Evolutionary conservation across 2,797 vertebrate genomes (phyloP).

Genomic region (Lutjanus argentimaculatus): DNA sequence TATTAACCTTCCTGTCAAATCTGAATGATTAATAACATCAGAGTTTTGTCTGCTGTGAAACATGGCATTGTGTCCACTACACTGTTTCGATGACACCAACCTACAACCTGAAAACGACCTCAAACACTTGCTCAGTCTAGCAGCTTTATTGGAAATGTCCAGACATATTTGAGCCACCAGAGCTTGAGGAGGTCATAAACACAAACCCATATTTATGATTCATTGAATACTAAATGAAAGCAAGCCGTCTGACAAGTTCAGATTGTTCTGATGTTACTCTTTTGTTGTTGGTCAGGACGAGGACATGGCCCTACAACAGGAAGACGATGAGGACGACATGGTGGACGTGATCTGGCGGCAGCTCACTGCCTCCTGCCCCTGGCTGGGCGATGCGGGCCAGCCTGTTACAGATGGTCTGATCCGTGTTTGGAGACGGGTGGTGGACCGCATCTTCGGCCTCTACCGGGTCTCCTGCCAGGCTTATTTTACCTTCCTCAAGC

Average conservation of each 20-base stretch:
- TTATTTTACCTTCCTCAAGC: conserved; percentile 98
- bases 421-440: conserved; percentile 95
- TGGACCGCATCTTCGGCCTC: conserved; percentile 96
- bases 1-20: too few relatives aligned
- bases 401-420: conserved; percentile 94
- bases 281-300: conserved; percentile 89
- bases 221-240: background rate
- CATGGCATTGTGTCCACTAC: too few relatives aligned
- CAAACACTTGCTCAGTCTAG: too few relatives aligned
- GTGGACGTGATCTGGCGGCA: conserved; percentile 98
- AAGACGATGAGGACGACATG: conserved; percentile 96
- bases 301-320: conserved; percentile 96
- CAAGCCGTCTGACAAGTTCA: background rate
- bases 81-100: too few relatives aligned
- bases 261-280: background rate
- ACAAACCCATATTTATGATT: too few relatives aligned
- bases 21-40: too few relatives aligned
- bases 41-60: too few relatives aligned
- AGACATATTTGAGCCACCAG: too few relatives aligned
- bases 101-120: too few relatives aligned
- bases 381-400: conserved; percentile 94
- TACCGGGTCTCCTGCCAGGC: conserved; percentile 97
- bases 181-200: too few relatives aligned
- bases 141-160: too few relatives aligned
- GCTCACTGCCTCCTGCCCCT: conserved; percentile 92